phyloP scores from a whole-genome alignment of 2,797 vertebrate species.

The Chelonia mydas region DNA sequence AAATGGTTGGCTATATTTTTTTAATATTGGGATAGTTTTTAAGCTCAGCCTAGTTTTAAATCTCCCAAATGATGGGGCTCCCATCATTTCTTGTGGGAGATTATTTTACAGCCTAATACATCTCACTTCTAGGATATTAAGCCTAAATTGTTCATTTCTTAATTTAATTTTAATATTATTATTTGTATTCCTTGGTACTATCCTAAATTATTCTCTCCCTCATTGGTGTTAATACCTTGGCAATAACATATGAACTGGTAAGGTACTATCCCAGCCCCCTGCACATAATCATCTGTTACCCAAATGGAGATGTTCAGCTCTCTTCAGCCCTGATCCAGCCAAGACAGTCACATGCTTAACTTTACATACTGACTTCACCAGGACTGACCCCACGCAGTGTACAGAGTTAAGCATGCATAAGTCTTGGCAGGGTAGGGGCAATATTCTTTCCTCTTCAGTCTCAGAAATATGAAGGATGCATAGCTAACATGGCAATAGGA shows the following conservation, averaged over 20 bases:
- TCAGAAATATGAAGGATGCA: background rate
- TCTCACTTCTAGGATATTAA: background rate
- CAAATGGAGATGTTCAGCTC: too few species aligned
- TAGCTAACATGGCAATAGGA: background rate
- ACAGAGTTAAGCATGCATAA: background rate
- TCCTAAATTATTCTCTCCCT: background rate
- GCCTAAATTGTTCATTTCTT: background rate
- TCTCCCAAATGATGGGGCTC: background rate
- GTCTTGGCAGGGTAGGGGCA: background rate
- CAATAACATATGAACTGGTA: accelerated
- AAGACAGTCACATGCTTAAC: background rate
- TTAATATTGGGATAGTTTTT: background rate
- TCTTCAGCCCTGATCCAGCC: background rate
- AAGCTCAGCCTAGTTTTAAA: background rate
- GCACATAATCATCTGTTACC: too few species aligned
- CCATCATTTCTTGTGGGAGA: background rate
- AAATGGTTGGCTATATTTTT: background rate
- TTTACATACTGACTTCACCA: background rate
- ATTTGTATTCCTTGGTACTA: background rate
- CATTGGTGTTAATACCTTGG: background rate
- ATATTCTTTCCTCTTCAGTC: background rate
- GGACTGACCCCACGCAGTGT: background rate
- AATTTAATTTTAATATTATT: background rate
- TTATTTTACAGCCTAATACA: background rate
- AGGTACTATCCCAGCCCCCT: background rate